Percentiles rank a stretch among this genome's conserved stretches.
phyloP scores from a whole-genome alignment of 2,797 vertebrate genomes.

The Anolis apletophallus region DNA sequence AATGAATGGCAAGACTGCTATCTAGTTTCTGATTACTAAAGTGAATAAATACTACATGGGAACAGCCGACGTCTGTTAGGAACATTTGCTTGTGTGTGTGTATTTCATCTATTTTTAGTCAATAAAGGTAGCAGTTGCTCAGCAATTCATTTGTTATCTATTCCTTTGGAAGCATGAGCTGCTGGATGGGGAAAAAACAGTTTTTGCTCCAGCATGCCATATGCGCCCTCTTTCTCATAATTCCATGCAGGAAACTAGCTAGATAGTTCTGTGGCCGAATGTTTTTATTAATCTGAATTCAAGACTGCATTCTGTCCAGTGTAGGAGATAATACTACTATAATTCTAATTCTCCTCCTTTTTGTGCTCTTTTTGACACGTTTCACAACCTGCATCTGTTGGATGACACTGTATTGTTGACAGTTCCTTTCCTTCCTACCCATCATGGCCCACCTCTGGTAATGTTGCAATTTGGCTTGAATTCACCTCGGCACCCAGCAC shows the following conservation, averaged over 20 bases:
- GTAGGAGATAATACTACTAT: neutral
- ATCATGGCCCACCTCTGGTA: no score
- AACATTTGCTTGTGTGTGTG: conserved; percentile 9
- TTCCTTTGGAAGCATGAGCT: conserved; percentile 55
- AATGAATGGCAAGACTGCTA: conserved; percentile 38
- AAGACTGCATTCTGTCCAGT: neutral
- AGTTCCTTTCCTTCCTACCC: no score
- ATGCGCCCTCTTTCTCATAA: neutral
- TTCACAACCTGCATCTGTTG: neutral
- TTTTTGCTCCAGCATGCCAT: conserved; percentile 7
- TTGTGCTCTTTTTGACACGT: neutral
- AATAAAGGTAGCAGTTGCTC: conserved; percentile 45
- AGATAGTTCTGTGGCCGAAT: conserved; percentile 10
- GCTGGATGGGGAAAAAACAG: conserved; percentile 42
- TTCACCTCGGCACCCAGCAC: no score
- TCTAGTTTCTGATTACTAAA: conserved; percentile 21
- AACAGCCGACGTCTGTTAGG: conserved; percentile 25
- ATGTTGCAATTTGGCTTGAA: no score
- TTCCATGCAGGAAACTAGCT: conserved; percentile 36
- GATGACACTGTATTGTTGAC: no score
- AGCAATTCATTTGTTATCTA: conserved; percentile 34
- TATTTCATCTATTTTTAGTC: conserved; percentile 47
- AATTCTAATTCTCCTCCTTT: neutral
- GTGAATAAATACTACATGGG: conserved; percentile 25
- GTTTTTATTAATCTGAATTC: neutral